Conservation (phyloP, 1,140 invertebrate genomes). For the Papilio glaucus region DNA sequence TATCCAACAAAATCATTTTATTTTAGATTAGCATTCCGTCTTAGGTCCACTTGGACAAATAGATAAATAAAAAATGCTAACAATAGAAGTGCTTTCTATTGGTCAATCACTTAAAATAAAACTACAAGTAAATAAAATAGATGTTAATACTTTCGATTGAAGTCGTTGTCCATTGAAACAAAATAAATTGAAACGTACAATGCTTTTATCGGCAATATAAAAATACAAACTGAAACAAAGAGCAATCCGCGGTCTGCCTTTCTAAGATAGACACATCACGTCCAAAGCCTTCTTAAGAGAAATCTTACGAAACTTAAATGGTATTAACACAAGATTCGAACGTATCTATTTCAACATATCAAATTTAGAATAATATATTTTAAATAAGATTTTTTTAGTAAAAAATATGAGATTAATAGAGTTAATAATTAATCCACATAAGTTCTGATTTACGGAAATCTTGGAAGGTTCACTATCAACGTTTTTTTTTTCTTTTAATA, state of each 20-base stretch:
- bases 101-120: too few species aligned
- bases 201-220: slow-evolving; percentile 9
- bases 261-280: slow-evolving; percentile 12
- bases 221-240: slow-evolving; percentile 7
- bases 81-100: too few species aligned
- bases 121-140: too few species aligned
- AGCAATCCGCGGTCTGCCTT: slow-evolving; percentile 7
- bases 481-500: too few species aligned
- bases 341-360: neutral
- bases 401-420: too few species aligned
- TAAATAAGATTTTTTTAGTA: neutral
- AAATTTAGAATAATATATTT: neutral
- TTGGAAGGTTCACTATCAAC: too few species aligned
- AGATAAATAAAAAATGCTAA: too few species aligned
- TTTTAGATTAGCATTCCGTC: too few species aligned
- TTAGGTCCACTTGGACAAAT: too few species aligned
- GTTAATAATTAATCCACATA: too few species aligned
- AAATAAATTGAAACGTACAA: neutral
- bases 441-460: too few species aligned
- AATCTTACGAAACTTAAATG: slow-evolving; percentile 19
- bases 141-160: neutral
- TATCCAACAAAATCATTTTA: too few species aligned
- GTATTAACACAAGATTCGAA: slow-evolving; percentile 8
- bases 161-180: neutral
- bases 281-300: slow-evolving; percentile 1